A percentile compares a stretch with the other conserved stretches of the same genome.
Evolutionary conservation across 2,113 vertebrate species (phyloP).

Genomic region (Phocoena phocoena): DNA sequence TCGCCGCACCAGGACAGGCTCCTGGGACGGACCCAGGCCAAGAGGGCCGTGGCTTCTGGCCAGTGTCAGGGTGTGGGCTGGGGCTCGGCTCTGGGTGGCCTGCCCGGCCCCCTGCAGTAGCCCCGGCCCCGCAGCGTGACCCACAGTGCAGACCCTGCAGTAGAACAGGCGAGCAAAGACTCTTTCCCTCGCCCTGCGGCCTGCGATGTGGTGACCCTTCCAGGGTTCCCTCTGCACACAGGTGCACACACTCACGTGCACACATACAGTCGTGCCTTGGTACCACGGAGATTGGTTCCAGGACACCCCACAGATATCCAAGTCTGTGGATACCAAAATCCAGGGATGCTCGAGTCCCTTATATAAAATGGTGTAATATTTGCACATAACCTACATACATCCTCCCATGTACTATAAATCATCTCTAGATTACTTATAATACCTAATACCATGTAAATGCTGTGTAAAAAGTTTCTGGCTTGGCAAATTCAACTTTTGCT

Average conservation of each 20-base stretch:
- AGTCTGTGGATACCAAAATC: neutral
- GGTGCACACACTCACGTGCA: no score
- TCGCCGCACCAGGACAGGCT: neutral
- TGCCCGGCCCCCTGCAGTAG: neutral
- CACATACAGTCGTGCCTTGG: neutral
- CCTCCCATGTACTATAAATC: neutral
- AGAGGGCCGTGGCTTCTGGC: neutral
- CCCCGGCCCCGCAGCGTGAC: neutral
- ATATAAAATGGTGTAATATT: neutral
- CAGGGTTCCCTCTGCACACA: neutral
- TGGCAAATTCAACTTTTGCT: neutral
- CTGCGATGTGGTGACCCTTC: neutral
- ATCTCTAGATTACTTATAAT: neutral
- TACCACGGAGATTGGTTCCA: neutral
- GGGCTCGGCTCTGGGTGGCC: neutral
- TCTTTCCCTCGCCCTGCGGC: accelerated
- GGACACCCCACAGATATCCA: neutral
- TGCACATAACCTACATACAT: neutral
- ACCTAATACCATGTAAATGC: neutral
- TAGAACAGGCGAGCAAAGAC: neutral
- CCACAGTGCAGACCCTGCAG: neutral
- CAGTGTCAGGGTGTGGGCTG: neutral
- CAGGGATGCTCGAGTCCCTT: neutral
- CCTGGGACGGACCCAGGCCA: neutral
- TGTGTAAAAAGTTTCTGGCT: neutral